A percentile compares a stretch with the other conserved stretches of the same genome.
These are phyloP conservation scores for Sturnus vulgaris DNA, from an alignment of 2,113 vertebrate species.

Conservation along the genomic window DNA sequence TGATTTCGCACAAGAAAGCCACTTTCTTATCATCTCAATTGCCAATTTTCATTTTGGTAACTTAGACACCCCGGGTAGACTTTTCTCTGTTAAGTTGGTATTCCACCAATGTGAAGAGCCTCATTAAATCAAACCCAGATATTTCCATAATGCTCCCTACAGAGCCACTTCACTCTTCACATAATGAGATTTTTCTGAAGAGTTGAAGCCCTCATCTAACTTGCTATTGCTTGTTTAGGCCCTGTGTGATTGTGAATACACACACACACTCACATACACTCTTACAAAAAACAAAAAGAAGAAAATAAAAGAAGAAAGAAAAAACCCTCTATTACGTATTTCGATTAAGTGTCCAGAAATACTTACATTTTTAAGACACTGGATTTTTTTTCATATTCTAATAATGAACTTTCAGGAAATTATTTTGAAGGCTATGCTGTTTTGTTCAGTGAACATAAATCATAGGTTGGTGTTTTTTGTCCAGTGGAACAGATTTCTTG, in stretches of 20 bases:
- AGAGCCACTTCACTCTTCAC: constrained; percentile 87
- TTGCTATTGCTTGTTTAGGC: constrained; percentile 83
- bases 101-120: constrained; percentile 87
- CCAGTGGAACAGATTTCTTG: constrained; percentile 47
- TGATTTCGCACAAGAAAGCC: constrained; percentile 82
- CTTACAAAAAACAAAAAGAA: not conserved
- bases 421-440: constrained; percentile 55
- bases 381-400: constrained; percentile 66
- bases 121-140: constrained; percentile 93
- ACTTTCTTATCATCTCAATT: constrained; percentile 86
- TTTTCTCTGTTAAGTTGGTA: constrained; percentile 86
- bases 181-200: constrained; percentile 91
- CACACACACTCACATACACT: not conserved
- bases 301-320: too few relatives aligned
- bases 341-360: constrained; percentile 64
- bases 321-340: constrained; percentile 48
- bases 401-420: constrained; percentile 64
- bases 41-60: constrained; percentile 90
- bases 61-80: constrained; percentile 83
- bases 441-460: constrained; percentile 65
- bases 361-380: constrained; percentile 76
- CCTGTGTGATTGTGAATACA: constrained; percentile 63
- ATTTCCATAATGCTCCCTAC: constrained; percentile 93
- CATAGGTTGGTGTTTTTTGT: constrained; percentile 11
- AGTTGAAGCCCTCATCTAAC: constrained; percentile 88